Conservation (phyloP, 2,888 invertebrate genomes). For the Epinotia ramella region DNA sequence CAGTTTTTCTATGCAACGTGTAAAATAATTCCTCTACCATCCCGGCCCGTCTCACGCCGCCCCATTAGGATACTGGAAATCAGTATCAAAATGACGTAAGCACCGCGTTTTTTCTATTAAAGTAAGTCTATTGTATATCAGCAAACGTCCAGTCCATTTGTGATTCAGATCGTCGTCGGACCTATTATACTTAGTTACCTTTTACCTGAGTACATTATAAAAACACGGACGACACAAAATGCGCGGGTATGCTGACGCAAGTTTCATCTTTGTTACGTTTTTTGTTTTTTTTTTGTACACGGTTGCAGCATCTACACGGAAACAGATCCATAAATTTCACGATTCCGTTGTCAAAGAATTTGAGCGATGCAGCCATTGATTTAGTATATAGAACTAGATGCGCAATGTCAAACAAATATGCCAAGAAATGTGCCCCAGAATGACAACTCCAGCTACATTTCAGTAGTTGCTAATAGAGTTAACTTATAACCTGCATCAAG, state of each 20-base stretch:
- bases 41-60: slow-evolving; percentile 54
- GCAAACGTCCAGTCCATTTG: slow-evolving; percentile 50
- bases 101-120: neutral
- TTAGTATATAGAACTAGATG: too few species aligned
- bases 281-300: neutral
- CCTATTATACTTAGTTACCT: slow-evolving; percentile 49
- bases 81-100: neutral
- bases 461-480: too few species aligned
- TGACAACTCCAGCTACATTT: too few species aligned
- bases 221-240: slow-evolving; percentile 45
- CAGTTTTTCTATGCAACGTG: neutral
- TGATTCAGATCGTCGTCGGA: slow-evolving; percentile 53
- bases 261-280: slow-evolving; percentile 43
- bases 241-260: slow-evolving; percentile 25
- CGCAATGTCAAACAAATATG: too few species aligned
- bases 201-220: slow-evolving; percentile 52
- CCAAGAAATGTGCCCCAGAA: too few species aligned
- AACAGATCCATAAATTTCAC: neutral
- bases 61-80: slow-evolving; percentile 2
- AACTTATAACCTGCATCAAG: too few species aligned
- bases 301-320: neutral
- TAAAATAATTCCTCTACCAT: neutral
- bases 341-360: neutral
- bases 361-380: too few species aligned
- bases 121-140: neutral